Evolutionary conservation across 1,140 invertebrate genomes (phyloP), one percentile per base, ranked within the genome.

Genomic region (Atta texana): DNA sequence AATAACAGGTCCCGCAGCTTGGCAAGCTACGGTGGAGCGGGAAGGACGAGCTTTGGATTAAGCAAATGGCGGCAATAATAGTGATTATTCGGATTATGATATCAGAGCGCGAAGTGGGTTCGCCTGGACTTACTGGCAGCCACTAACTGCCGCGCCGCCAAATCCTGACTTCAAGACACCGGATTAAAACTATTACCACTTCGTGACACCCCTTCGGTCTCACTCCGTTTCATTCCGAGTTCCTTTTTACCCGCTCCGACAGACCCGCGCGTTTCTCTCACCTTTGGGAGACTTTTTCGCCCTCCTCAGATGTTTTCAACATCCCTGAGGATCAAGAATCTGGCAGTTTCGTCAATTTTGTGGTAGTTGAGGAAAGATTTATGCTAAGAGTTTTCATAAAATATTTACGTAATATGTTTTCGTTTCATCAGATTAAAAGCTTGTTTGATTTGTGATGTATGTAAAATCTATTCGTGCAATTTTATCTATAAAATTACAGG

Each of bases 11-110:
- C 55, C 68, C 53, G 55, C 74, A 75, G 78, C 85, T 78, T 74
- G 74, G 39, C 72, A 57, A 80, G 59, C 39, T 74, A 55, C 74
- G 72, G 55, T 61, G 80, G 34, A 24, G n/a, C 34, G 51, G 24
- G 53, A 72, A 59, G 66, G 64, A 78, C 76, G 87, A 68, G 72
- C 71, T 72, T 90, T 78, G 94, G 95, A 95, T 95, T 95, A 95
- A 94, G 92, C 92, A 95, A 95, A 95, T 95, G 94, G 93, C 92
- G 92, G 94, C 94, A 95, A 95, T 95, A 95, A 95, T 94, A 94
- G 94, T 94, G 94, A 95, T 95, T 95, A 95, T 95, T 95, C 93
- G 95, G 95, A 95, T 95, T 95, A 95, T 95, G 94, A 95, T 95
- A 95, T 95, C 94, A 95, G 94, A 91, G 94, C 93, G 94, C 92